Conservation (phyloP, 2,113 vertebrate genomes). For the Sinocyclocheilus anophthalmus region DNA sequence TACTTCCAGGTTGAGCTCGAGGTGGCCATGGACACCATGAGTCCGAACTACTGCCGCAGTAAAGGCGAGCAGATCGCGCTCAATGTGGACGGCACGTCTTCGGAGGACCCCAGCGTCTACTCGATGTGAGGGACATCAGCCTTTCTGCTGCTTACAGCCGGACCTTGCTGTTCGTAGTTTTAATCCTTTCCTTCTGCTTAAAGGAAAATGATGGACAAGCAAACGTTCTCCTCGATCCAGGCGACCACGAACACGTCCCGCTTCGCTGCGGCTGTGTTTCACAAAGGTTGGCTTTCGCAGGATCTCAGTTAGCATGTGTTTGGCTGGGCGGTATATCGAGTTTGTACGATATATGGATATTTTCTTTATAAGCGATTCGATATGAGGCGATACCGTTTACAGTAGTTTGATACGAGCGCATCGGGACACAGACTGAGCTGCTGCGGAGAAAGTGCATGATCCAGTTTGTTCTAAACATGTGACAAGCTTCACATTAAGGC, state of each 20-base stretch:
- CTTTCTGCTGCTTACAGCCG: background rate
- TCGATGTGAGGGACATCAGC: conserved; percentile 77
- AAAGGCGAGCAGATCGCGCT: conserved; percentile 97
- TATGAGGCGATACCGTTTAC: too few relatives aligned
- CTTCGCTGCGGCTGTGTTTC: conserved; percentile 92
- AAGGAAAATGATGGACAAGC: conserved; percentile 98
- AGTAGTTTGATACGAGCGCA: too few relatives aligned
- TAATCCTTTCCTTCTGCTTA: conserved; percentile 44
- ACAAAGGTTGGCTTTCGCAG: conserved; percentile 81
- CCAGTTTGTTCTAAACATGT: too few relatives aligned
- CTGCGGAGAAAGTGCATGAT: too few relatives aligned
- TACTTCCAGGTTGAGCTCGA: conserved; percentile 84
- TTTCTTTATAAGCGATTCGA: too few relatives aligned
- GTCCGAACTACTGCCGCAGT: conserved; percentile 96
- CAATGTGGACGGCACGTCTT: conserved; percentile 88
- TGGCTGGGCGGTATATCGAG: too few relatives aligned
- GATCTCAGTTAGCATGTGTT: background rate
- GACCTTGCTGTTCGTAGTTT: background rate
- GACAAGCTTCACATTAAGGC: too few relatives aligned
- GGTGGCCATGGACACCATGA: conserved; percentile 89
- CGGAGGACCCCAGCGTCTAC: conserved; percentile 89
- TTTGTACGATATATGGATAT: too few relatives aligned
- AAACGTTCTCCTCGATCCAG: conserved; percentile 93
- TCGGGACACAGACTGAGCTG: too few relatives aligned
- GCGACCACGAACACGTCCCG: conserved; percentile 90